Base-by-base conservation (phyloP, 2,113 vertebrate species). In the Sinocyclocheilus anshuiensis region DNA sequence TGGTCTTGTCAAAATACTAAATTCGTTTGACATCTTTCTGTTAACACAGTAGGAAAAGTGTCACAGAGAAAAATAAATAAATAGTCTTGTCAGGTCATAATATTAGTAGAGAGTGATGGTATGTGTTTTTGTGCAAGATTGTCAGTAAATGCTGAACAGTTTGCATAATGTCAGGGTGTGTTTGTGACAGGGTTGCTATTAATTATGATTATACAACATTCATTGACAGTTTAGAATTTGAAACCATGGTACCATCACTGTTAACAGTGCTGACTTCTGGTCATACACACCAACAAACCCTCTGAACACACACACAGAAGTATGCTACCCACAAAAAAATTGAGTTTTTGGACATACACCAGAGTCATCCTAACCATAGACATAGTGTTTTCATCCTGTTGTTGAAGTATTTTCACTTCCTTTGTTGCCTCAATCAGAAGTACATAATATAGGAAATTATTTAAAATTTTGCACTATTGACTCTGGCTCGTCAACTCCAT, bases 131-230 rank as follows among this genome's bases (percentile, higher is more conserved):
- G 63, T 59, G 6, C 3, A 53, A 10, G 39, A 67, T 18, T 67
- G 4, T 50, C 2, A 67, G 39, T 48, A 45, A 3, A 15, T 24
- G 55, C 33, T 61, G 39, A 80, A n/a, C 8, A 26, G 22, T n/a
- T 61, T 80, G 22, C 42, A 18, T 48, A 81, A 77, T 78, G 57
- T 71, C 29, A 75, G 24, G 11, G 39, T 87, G 36, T 81, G 78
- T 48, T 42, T 86, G 53, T 75, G 39, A 42, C 2, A 22, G 48
- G 71, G 53, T 1, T 61, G 77, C 39, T 57, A 84, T 20, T 87
- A 74, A 82, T 91, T 89, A 77, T 89, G 89, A 89, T 88, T 90
- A 86, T 71, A 22, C 2, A 76, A 57, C 76, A 72, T 83, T 83
- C 77, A 90, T 20, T 89, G 85, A 85, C 87, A 88, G 85, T 57